These are phyloP conservation scores for Malacoctenus gilli DNA, from an alignment of 2,797 vertebrate genomes.

Conservation along the genomic window DNA sequence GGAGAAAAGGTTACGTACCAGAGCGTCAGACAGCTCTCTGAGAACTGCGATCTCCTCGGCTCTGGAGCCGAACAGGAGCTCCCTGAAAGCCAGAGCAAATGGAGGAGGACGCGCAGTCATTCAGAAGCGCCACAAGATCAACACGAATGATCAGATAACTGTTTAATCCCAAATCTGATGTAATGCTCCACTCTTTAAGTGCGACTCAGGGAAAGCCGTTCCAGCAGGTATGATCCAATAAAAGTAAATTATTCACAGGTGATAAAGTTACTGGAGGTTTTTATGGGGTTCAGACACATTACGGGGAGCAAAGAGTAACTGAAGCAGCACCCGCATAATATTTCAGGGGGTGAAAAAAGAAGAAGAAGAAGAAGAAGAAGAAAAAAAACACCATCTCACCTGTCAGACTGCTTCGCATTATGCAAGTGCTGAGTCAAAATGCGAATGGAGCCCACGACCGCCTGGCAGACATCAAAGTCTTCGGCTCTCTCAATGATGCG, in stretches of 20 bases:
- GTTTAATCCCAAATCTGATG: slow-evolving; percentile 7
- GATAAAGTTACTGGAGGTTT: slow-evolving; percentile 35
- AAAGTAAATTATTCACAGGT: slow-evolving; percentile 61
- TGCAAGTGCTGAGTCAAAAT: slow-evolving; percentile 82
- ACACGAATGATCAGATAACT: neutral
- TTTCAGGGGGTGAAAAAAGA: too few relatives aligned
- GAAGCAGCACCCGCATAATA: slow-evolving; percentile 10
- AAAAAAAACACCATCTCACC: slow-evolving; percentile 68
- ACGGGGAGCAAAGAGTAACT: slow-evolving; percentile 42
- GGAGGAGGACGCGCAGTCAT: neutral
- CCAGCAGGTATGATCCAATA: slow-evolving; percentile 20
- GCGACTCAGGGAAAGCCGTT: slow-evolving; percentile 7
- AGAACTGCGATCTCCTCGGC: slow-evolving; percentile 76
- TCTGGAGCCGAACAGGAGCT: slow-evolving; percentile 70
- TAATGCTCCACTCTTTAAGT: slow-evolving; percentile 1
- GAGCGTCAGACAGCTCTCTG: slow-evolving; percentile 71
- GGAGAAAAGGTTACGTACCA: slow-evolving; percentile 80
- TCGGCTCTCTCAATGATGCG: slow-evolving; percentile 65
- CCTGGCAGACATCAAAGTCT: slow-evolving; percentile 73
- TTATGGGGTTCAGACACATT: slow-evolving; percentile 44
- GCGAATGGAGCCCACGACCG: slow-evolving; percentile 74
- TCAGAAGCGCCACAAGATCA: slow-evolving; percentile 12
- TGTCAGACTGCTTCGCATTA: slow-evolving; percentile 73
- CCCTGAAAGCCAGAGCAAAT: slow-evolving; percentile 62
- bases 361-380: too few relatives aligned